These are phyloP conservation scores for Phortica okadai DNA, from an alignment of 2,888 invertebrate species.

Conservation along the genomic window DNA sequence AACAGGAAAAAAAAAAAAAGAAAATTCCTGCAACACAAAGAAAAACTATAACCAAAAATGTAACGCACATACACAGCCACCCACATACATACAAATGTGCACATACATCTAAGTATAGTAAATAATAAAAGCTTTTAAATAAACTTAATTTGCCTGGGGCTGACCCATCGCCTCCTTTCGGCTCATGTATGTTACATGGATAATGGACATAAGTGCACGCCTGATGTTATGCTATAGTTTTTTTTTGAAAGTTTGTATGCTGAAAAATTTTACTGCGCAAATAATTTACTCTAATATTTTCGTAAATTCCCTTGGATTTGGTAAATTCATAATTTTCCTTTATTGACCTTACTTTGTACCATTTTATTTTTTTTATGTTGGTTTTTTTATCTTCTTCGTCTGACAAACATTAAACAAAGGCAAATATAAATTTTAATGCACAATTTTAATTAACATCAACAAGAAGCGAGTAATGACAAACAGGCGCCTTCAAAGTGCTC, in stretches of 20 bases:
- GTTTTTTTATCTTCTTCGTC: not conserved
- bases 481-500: no score
- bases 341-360: no score
- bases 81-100: not conserved
- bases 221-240: not conserved
- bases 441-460: no score
- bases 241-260: constrained; percentile 1
- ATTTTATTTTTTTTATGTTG: not conserved
- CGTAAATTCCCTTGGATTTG: no score
- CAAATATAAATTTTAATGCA: no score
- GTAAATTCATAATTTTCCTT: no score
- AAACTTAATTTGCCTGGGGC: constrained; percentile 52
- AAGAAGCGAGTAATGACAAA: no score
- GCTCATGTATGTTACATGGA: not conserved
- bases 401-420: no score
- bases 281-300: not conserved
- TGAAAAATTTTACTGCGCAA: not conserved
- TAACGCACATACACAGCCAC: not conserved
- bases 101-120: constrained; percentile 40
- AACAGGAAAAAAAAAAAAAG: constrained; percentile 8
- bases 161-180: not conserved
- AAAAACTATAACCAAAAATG: no score
- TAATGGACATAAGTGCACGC: not conserved
- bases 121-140: constrained; percentile 64
- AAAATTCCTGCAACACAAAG: no score